phyloP scores from a whole-genome alignment of 2,888 invertebrate genomes.

The Ligdia adustata region DNA sequence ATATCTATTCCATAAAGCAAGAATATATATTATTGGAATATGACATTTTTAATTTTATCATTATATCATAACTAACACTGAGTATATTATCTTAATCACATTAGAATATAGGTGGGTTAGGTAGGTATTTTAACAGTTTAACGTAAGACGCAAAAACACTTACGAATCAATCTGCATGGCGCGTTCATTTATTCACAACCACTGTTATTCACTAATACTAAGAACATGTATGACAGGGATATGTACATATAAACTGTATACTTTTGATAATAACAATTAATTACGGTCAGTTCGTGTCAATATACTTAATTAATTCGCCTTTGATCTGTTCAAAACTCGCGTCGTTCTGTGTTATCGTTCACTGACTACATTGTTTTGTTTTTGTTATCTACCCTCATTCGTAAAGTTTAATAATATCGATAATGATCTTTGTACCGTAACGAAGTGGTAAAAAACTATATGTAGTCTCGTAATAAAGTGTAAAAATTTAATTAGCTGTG shows the following conservation, averaged over 20 bases:
- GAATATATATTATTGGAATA: too few relatives aligned
- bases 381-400: constrained; percentile 14
- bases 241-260: constrained; percentile 2
- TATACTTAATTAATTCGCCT: not conserved
- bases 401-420: not conserved
- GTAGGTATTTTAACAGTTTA: too few relatives aligned
- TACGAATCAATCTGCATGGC: constrained; percentile 34
- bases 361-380: constrained; percentile 3
- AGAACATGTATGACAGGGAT: constrained; percentile 3
- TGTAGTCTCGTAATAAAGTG: too few relatives aligned
- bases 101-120: too few relatives aligned
- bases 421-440: constrained; percentile 1
- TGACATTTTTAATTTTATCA: too few relatives aligned
- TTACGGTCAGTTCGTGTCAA: not conserved
- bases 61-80: too few relatives aligned
- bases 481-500: too few relatives aligned
- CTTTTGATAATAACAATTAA: not conserved
- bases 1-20: too few relatives aligned
- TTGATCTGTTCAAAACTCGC: not conserved
- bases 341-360: not conserved
- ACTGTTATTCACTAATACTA: constrained; percentile 11
- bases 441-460: too few relatives aligned
- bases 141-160: constrained; percentile 25
- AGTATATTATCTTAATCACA: too few relatives aligned
- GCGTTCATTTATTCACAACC: constrained; percentile 41